A percentile compares a stretch with the other conserved stretches of the same genome.
These are phyloP conservation scores for Anguilla marmorata DNA, from an alignment of 2,797 vertebrate genomes.

Conservation along the genomic window DNA sequence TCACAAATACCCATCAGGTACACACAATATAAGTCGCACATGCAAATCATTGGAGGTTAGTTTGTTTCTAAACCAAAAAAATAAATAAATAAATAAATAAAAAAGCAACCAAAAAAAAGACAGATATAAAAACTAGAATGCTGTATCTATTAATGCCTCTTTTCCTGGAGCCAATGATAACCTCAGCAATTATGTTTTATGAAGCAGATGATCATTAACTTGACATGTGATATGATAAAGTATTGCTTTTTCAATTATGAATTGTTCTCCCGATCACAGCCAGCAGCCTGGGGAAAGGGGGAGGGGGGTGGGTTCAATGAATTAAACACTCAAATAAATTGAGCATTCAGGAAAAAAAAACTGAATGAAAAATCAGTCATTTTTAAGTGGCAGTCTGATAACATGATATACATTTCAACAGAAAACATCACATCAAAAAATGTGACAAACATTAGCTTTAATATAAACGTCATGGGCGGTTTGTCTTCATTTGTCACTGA, in stretches of 20 bases:
- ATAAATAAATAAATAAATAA: not conserved
- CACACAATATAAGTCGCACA: too few relatives aligned
- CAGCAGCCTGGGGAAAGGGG: not conserved
- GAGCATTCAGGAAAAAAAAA: not conserved
- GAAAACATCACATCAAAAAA: not conserved
- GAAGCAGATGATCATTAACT: not conserved
- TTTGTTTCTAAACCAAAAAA: not conserved
- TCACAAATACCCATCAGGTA: not conserved
- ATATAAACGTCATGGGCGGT: not conserved
- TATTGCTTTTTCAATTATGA: not conserved
- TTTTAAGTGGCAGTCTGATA: not conserved
- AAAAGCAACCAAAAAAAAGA: not conserved
- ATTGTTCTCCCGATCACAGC: not conserved
- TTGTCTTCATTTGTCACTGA: not conserved
- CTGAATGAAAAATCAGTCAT: not conserved
- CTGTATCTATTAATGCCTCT: not conserved
- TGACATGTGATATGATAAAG: conserved; percentile 5
- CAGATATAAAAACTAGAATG: not conserved
- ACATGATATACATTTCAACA: not conserved
- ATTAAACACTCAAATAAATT: not conserved
- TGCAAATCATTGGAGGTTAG: not conserved
- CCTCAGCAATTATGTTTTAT: not conserved
- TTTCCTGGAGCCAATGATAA: not conserved
- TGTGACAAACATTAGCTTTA: not conserved
- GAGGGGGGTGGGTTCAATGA: not conserved